These are phyloP conservation scores for Volucella inflata DNA, from an alignment of 2,888 invertebrate species.

Conservation along the genomic window DNA sequence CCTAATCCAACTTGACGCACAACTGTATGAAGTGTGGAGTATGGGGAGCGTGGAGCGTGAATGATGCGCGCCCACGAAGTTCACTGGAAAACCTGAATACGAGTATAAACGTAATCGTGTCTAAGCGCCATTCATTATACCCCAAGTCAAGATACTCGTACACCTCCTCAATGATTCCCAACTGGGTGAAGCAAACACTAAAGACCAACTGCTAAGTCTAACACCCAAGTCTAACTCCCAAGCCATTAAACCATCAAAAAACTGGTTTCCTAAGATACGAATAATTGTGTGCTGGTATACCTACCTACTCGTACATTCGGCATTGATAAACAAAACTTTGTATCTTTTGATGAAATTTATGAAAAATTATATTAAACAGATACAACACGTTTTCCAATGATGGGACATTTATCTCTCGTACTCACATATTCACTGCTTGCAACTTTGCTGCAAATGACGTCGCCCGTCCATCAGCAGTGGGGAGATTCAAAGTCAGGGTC, in stretches of 20 bases:
- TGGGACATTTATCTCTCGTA: slow-evolving; percentile 1
- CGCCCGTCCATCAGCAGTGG: slow-evolving; percentile 3
- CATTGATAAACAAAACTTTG: slow-evolving; percentile 47
- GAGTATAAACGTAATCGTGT: too few relatives aligned
- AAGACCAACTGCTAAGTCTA: too few relatives aligned
- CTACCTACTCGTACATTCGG: not conserved
- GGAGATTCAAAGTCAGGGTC: slow-evolving; percentile 71
- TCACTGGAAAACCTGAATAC: slow-evolving; percentile 47
- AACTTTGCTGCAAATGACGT: slow-evolving; percentile 6
- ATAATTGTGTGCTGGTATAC: too few relatives aligned
- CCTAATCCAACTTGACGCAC: slow-evolving; percentile 53
- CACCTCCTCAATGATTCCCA: slow-evolving; percentile 24
- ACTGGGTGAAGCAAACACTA: not conserved
- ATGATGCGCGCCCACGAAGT: slow-evolving; percentile 51
- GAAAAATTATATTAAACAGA: slow-evolving; percentile 36
- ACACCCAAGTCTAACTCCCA: too few relatives aligned
- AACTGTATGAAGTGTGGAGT: slow-evolving; percentile 4
- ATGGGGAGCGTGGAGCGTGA: too few relatives aligned
- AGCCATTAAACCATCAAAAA: slow-evolving; percentile 9
- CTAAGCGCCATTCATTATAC: slow-evolving; percentile 54
- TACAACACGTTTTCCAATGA: slow-evolving; percentile 20
- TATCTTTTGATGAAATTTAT: slow-evolving; percentile 37
- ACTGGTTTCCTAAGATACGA: slow-evolving; percentile 32
- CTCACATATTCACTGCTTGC: not conserved
- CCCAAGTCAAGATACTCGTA: not conserved